A percentile compares a stretch with the other conserved stretches of the same genome.
These are phyloP conservation scores for Salvelinus sp. DNA, from an alignment of 2,113 vertebrate species.

Conservation along the genomic window DNA sequence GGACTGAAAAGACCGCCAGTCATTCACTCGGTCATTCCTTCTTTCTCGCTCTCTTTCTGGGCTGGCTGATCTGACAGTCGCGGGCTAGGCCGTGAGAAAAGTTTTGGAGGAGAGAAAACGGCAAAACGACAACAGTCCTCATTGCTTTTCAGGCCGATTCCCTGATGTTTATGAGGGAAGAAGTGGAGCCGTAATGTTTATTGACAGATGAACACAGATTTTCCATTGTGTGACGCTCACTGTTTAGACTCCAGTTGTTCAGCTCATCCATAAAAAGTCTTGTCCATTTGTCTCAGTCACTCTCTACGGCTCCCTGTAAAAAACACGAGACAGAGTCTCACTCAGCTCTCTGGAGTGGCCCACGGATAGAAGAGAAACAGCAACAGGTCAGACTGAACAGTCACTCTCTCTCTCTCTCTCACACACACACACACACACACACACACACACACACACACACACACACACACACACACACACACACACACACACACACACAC, in stretches of 20 bases:
- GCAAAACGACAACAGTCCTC: slow-evolving; percentile 46
- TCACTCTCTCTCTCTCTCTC: not conserved
- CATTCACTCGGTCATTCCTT: not conserved
- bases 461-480: too few species aligned
- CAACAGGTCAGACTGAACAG: not conserved
- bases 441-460: too few species aligned
- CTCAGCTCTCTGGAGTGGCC: not conserved
- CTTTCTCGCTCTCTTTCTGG: not conserved
- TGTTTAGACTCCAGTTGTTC: slow-evolving; percentile 63
- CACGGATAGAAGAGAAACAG: not conserved
- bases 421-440: too few species aligned
- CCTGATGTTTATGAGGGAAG: slow-evolving; percentile 49
- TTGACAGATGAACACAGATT: slow-evolving; percentile 63
- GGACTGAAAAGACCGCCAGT: not conserved
- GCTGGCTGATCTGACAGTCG: not conserved
- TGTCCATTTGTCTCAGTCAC: slow-evolving; percentile 62
- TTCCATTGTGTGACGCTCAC: slow-evolving; percentile 59
- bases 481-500: too few species aligned
- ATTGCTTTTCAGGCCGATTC: slow-evolving; percentile 46
- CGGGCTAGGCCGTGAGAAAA: slow-evolving; percentile 53
- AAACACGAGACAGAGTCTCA: slow-evolving; percentile 36
- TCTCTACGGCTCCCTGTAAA: slow-evolving; percentile 46
- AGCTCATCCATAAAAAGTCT: slow-evolving; percentile 66
- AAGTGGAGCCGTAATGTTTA: slow-evolving; percentile 56
- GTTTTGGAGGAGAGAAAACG: slow-evolving; percentile 20